Conservation (phyloP, 2,797 vertebrate genomes). For the Malacoctenus gilli region DNA sequence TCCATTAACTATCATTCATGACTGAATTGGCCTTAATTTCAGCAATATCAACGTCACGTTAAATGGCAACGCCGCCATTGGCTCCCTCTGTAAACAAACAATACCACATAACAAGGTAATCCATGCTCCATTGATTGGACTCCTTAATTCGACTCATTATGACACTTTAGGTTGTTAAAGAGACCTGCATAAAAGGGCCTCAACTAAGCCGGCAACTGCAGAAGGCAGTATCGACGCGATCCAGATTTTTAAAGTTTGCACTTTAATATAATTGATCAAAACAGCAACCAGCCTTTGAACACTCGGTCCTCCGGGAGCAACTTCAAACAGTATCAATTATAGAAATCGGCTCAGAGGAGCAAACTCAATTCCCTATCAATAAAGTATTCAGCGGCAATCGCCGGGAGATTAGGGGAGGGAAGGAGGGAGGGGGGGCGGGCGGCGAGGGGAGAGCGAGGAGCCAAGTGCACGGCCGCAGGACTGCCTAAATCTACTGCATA, state of each 20-base stretch:
- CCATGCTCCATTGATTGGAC: neutral
- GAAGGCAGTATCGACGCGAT: conserved; percentile 61
- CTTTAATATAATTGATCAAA: conserved; percentile 83
- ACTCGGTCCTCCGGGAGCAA: conserved; percentile 53
- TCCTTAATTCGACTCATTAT: conserved; percentile 23
- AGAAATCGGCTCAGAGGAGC: conserved; percentile 76
- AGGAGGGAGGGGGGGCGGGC: too few relatives aligned
- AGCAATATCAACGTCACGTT: neutral
- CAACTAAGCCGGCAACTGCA: conserved; percentile 14
- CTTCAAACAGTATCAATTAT: conserved; percentile 84
- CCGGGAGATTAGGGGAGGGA: conserved; percentile 78
- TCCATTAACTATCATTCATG: too few relatives aligned
- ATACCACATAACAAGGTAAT: neutral
- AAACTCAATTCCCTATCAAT: conserved; percentile 80
- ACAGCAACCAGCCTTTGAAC: conserved; percentile 74
- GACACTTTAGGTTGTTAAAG: conserved; percentile 5
- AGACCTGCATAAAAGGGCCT: conserved; percentile 21
- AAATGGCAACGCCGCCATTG: neutral
- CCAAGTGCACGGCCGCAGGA: conserved; percentile 66
- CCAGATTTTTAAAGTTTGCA: conserved; percentile 59
- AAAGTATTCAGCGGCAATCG: conserved; percentile 77
- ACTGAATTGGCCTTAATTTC: neutral
- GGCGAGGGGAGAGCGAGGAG: conserved; percentile 72
- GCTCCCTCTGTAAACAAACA: neutral
- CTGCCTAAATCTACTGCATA: conserved; percentile 71